phyloP scores from a whole-genome alignment of 2,888 invertebrate species.

The Drosophila ustulata region DNA sequence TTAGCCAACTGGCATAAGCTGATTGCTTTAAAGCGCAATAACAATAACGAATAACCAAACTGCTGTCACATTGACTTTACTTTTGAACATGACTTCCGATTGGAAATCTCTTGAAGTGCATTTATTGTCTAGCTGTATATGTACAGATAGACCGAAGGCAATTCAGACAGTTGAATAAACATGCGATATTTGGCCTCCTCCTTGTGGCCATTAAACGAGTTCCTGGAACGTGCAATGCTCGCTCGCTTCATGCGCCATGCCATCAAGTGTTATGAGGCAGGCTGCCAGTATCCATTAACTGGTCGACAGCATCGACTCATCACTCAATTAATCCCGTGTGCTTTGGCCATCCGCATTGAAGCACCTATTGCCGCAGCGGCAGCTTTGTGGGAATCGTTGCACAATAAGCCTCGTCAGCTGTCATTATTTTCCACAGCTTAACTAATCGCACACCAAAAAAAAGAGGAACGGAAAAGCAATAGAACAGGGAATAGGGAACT shows the following conservation, averaged over 20 bases:
- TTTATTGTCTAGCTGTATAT: slow-evolving; percentile 9
- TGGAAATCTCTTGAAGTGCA: slow-evolving; percentile 13
- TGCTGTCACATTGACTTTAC: slow-evolving; percentile 21
- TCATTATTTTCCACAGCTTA: slow-evolving; percentile 52
- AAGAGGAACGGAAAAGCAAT: neutral
- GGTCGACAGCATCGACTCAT: slow-evolving; percentile 44
- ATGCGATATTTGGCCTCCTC: slow-evolving; percentile 18
- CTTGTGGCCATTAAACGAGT: slow-evolving; percentile 32
- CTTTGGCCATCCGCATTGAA: slow-evolving; percentile 9
- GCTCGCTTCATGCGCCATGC: neutral
- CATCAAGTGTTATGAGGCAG: slow-evolving; percentile 53
- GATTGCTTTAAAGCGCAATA: slow-evolving; percentile 34
- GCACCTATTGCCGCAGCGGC: slow-evolving; percentile 16
- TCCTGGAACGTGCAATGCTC: slow-evolving; percentile 34
- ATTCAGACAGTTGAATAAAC: slow-evolving; percentile 44
- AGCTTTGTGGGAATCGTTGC: slow-evolving; percentile 9
- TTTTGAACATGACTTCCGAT: slow-evolving; percentile 1
- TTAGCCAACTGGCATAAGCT: neutral
- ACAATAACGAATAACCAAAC: slow-evolving; percentile 21
- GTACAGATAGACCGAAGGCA: neutral
- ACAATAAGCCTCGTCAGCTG: slow-evolving; percentile 43
- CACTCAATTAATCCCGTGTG: slow-evolving; percentile 57
- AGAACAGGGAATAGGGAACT: neutral
- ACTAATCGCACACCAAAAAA: slow-evolving; percentile 47
- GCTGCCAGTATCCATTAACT: slow-evolving; percentile 51